A percentile compares a stretch with the other conserved stretches of the same genome.
Evolutionary conservation across 2,113 vertebrate genomes (phyloP).

Genomic region (Hippolais icterina): DNA sequence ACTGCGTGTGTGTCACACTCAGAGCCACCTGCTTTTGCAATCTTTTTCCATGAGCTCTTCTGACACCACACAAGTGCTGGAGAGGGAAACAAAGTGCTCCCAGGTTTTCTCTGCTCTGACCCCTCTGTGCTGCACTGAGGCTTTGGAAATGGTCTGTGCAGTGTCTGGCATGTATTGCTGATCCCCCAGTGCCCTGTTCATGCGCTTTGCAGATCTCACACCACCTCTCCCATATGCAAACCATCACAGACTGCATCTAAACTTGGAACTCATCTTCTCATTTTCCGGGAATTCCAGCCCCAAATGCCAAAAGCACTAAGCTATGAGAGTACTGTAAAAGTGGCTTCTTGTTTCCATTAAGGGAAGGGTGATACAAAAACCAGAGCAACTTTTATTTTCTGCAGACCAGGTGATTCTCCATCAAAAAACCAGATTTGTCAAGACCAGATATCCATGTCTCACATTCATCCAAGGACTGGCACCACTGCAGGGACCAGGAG

Average conservation of each 20-base stretch:
- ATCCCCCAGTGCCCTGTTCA: neutral
- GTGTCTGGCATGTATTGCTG: neutral
- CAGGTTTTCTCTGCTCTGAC: neutral
- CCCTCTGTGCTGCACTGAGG: neutral
- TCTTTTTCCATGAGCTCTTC: neutral
- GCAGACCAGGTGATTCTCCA: neutral
- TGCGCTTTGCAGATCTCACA: neutral
- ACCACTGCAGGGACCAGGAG: neutral
- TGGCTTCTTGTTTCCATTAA: neutral
- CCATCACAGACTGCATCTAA: neutral
- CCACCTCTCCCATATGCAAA: neutral
- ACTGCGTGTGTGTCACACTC: fast-evolving
- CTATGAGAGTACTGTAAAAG: neutral
- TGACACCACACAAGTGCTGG: fast-evolving
- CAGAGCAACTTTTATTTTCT: neutral
- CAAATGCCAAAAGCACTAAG: neutral
- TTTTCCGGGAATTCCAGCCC: neutral
- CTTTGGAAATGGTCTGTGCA: neutral
- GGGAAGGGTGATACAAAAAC: neutral
- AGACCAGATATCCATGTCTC: neutral
- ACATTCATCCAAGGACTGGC: neutral
- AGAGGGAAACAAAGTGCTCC: neutral
- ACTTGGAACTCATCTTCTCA: neutral
- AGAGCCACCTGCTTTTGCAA: neutral
- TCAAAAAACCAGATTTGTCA: neutral